These are phyloP conservation scores for Plumapathes pennacea DNA, from an alignment of 92 coral and sea anemone species.

Conservation along the genomic window DNA sequence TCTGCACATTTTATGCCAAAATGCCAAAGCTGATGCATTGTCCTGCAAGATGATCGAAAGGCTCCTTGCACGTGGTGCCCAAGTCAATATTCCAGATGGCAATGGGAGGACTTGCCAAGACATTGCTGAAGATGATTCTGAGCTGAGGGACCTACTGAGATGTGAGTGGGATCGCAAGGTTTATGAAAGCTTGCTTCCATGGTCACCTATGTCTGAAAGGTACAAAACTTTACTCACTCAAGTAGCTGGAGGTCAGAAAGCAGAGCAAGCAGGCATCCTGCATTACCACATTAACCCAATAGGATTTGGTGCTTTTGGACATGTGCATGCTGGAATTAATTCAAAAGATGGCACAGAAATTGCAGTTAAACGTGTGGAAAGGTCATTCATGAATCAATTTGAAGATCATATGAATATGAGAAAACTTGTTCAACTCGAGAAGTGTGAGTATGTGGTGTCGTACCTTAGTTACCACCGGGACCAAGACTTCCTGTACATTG, in stretches of 20 bases:
- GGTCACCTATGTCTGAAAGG: slow-evolving; percentile 3
- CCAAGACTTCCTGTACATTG: slow-evolving; percentile 8
- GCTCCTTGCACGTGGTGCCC: neutral
- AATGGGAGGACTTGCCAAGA: neutral
- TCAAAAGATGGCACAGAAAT: slow-evolving; percentile 29
- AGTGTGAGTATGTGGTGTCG: slow-evolving; percentile 20
- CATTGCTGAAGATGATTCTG: neutral
- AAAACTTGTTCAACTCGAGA: slow-evolving; percentile 11
- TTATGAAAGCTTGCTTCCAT: neutral
- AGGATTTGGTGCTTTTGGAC: slow-evolving; percentile 33
- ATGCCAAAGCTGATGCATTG: neutral
- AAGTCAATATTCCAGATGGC: neutral
- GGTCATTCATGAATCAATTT: neutral
- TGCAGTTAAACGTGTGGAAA: slow-evolving; percentile 31
- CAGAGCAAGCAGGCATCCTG: neutral
- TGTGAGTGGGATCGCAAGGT: neutral
- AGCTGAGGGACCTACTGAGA: neutral
- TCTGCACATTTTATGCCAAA: slow-evolving; percentile 7
- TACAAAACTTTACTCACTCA: neutral
- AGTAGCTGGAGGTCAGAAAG: slow-evolving; percentile 20
- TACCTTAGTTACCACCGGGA: slow-evolving; percentile 1
- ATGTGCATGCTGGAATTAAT: slow-evolving; percentile 28
- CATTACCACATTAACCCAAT: slow-evolving; percentile 12
- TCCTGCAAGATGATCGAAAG: neutral
- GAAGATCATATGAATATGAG: slow-evolving; percentile 23